phyloP scores from a whole-genome alignment of 2,113 vertebrate genomes.

The Pimephales promelas region DNA sequence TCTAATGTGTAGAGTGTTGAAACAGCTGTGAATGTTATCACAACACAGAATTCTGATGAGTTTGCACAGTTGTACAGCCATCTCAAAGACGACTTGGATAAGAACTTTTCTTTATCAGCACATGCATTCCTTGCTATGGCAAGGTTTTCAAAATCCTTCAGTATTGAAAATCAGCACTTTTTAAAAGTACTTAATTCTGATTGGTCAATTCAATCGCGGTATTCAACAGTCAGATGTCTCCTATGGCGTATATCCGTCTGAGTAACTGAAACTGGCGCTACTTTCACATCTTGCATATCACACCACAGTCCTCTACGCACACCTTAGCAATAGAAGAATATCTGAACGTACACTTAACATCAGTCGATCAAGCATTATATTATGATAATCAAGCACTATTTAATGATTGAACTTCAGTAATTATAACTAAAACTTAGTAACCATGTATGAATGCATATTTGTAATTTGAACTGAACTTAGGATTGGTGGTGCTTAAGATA shows the following conservation, averaged over 20 bases:
- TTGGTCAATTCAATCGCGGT: not conserved
- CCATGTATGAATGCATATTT: no score
- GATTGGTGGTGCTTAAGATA: no score
- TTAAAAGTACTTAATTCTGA: not conserved
- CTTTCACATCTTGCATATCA: not conserved
- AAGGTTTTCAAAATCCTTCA: not conserved
- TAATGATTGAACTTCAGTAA: no score
- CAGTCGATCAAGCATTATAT: no score
- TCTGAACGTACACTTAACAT: no score
- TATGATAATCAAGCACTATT: no score
- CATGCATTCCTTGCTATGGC: not conserved
- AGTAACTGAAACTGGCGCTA: not conserved
- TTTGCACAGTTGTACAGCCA: not conserved
- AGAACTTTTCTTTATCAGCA: not conserved
- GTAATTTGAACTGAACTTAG: no score
- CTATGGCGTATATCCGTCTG: not conserved
- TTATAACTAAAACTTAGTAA: no score
- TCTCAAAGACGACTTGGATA: not conserved
- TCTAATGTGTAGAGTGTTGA: slow-evolving; percentile 7
- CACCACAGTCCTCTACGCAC: not conserved
- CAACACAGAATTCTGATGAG: slow-evolving; percentile 11
- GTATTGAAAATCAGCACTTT: not conserved
- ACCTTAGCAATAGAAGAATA: no score
- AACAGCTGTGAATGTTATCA: slow-evolving; percentile 35
- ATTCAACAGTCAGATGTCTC: not conserved